Evolutionary conservation across 2,797 vertebrate species (phyloP).

Genomic region (Varecia variegata): DNA sequence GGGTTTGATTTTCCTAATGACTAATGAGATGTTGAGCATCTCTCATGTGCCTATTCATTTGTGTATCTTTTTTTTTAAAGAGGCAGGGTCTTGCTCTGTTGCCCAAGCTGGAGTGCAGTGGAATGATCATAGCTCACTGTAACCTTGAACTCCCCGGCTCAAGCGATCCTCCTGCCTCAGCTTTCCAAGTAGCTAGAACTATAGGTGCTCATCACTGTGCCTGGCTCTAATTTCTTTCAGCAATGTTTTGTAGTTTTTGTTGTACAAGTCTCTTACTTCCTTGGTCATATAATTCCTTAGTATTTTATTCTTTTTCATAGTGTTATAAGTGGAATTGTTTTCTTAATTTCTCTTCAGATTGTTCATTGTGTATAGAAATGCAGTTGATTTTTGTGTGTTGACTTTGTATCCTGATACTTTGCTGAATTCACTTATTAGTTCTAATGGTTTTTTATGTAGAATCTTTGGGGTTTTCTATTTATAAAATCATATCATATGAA

Average conservation of each 20-base stretch:
- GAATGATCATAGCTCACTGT: neutral
- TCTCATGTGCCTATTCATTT: neutral
- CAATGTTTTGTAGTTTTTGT: neutral
- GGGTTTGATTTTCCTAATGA: slow-evolving; percentile 11
- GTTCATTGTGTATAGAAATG: neutral
- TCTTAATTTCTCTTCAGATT: neutral
- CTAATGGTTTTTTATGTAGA: neutral
- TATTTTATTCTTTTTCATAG: neutral
- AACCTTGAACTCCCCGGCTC: neutral
- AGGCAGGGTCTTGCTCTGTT: neutral
- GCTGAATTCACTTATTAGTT: neutral
- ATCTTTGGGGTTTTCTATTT: neutral
- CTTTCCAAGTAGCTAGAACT: neutral
- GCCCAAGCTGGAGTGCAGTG: neutral
- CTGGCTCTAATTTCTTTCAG: neutral
- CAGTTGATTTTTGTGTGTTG: neutral
- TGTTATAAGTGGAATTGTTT: neutral
- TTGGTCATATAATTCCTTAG: neutral
- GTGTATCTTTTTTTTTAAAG: neutral
- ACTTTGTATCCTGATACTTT: neutral
- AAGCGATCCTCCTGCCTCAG: neutral
- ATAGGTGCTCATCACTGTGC: neutral
- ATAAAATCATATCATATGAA: neutral
- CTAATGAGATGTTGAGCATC: neutral
- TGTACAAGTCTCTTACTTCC: neutral